A percentile compares a stretch with the other conserved stretches of the same genome.
phyloP scores from a whole-genome alignment of 2,888 invertebrate species.

The Polymixis flavicincta region DNA sequence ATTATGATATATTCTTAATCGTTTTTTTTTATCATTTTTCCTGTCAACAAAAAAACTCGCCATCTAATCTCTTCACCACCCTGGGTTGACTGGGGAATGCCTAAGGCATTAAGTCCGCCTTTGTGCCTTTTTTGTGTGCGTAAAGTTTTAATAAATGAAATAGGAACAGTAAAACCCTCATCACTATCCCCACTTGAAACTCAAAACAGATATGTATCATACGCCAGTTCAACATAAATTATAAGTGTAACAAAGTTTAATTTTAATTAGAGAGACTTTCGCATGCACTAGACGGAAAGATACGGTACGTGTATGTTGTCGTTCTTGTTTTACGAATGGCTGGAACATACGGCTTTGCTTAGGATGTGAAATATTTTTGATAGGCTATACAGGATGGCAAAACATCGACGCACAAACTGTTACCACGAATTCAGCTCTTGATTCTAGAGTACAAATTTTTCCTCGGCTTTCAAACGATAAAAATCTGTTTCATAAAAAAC shows the following conservation, averaged over 20 bases:
- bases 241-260: conserved; percentile 71
- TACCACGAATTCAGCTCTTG: no score
- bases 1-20: neutral
- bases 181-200: neutral
- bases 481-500: no score
- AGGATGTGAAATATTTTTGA: neutral
- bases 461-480: no score
- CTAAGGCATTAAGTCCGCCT: no score
- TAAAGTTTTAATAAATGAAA: no score
- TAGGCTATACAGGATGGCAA: neutral
- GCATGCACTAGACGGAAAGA: conserved; percentile 56
- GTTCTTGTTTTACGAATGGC: conserved; percentile 46
- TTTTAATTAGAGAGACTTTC: conserved; percentile 73
- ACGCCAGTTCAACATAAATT: conserved; percentile 56
- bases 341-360: neutral
- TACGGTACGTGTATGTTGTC: conserved; percentile 41
- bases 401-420: no score
- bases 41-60: neutral
- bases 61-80: neutral
- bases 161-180: neutral
- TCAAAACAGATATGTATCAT: conserved; percentile 3
- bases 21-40: neutral
- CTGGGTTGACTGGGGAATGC: neutral
- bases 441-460: no score
- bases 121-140: no score